Percentiles rank a stretch among this genome's conserved stretches.
Evolutionary conservation across 64 coral and sea anemone species (phyloP).

Genomic region (Actinia tenebrosa): DNA sequence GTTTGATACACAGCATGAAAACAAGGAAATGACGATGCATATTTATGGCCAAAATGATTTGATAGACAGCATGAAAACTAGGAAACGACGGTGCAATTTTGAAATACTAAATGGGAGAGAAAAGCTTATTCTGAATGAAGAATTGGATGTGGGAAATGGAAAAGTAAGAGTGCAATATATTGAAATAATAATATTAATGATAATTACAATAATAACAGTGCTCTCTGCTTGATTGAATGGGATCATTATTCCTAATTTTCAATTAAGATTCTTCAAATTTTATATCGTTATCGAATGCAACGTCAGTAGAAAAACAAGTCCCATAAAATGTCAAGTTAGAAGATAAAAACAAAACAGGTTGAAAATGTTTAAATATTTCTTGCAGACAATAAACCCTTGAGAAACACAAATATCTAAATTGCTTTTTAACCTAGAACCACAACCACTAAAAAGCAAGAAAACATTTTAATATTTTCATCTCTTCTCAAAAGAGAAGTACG

Average conservation of each 20-base stretch:
- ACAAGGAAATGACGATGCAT: too few species aligned
- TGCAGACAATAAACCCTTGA: not conserved
- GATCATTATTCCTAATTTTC: not conserved
- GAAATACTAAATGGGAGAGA: not conserved
- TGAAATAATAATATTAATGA: too few species aligned
- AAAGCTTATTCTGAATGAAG: not conserved
- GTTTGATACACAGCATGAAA: too few species aligned
- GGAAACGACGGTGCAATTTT: too few species aligned
- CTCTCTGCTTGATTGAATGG: not conserved
- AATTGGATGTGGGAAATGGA: not conserved
- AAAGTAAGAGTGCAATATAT: not conserved
- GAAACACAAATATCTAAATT: not conserved
- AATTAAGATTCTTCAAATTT: not conserved
- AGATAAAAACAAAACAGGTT: not conserved
- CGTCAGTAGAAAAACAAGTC: not conserved
- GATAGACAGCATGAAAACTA: too few species aligned
- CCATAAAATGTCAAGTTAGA: not conserved
- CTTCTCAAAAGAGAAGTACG: not conserved
- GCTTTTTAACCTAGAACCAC: not conserved
- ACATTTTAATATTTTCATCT: not conserved
- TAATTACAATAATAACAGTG: too few species aligned
- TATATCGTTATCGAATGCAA: not conserved
- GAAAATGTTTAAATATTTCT: not conserved
- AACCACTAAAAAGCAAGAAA: not conserved
- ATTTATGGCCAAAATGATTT: too few species aligned